Conservation (phyloP, 2,797 vertebrate species). For the Lepilemur septentrionalis region DNA sequence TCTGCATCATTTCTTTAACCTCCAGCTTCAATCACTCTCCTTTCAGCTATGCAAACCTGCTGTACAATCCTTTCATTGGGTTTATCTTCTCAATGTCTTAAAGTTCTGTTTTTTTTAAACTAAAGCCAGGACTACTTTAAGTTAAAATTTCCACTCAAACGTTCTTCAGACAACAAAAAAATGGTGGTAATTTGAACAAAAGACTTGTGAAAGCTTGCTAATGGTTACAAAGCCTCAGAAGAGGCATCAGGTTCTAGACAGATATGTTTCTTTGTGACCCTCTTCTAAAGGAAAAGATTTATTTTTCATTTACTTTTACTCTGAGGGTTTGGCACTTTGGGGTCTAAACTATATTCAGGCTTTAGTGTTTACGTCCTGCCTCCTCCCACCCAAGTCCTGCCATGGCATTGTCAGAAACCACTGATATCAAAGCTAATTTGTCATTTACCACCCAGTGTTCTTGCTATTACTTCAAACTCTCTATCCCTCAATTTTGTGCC, state of each 20-base stretch:
- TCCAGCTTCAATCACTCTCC: neutral
- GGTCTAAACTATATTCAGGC: neutral
- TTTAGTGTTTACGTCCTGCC: neutral
- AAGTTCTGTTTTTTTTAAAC: neutral
- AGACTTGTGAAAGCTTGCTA: neutral
- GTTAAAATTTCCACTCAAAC: neutral
- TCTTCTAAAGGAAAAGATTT: neutral
- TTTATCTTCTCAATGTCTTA: neutral
- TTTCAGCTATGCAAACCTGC: neutral
- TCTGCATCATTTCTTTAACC: neutral
- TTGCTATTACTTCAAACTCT: neutral
- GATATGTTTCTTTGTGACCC: neutral
- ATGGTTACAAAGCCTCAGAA: neutral
- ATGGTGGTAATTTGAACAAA: neutral
- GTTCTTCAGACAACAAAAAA: neutral
- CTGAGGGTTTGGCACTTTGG: neutral
- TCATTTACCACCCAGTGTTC: neutral
- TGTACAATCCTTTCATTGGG: neutral
- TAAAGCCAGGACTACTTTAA: neutral
- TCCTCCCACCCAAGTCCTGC: neutral
- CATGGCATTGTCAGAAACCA: neutral
- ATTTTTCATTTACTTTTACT: conserved; percentile 9
- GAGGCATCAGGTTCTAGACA: neutral
- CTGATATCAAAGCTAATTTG: neutral
- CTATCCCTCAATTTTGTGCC: neutral